A percentile compares a stretch with the other conserved stretches of the same genome.
Conservation (phyloP, 2,888 invertebrate species). For the Idaea straminata region DNA sequence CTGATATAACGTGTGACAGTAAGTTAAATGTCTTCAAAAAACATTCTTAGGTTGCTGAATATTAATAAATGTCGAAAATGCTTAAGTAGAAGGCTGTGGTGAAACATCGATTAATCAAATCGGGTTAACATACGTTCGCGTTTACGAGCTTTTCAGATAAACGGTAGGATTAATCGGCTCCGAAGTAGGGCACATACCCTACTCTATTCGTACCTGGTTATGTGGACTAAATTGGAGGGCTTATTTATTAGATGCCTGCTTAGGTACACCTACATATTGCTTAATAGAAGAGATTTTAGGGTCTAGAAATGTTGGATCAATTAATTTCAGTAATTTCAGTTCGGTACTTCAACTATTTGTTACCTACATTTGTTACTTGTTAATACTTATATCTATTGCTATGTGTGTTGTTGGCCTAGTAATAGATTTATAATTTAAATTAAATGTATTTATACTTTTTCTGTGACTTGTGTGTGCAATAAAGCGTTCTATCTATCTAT, state of each 20-base stretch:
- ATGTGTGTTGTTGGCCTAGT: no score
- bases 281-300: background rate
- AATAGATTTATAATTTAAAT: no score
- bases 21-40: no score
- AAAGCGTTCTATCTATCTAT: no score
- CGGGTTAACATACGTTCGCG: slow-evolving; percentile 1
- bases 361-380: background rate
- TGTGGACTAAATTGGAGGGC: background rate
- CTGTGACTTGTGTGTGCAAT: no score
- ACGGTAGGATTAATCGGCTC: slow-evolving; percentile 1
- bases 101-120: background rate
- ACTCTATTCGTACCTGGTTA: background rate
- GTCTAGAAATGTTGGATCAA: background rate
- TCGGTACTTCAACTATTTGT: background rate
- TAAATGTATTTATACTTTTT: no score
- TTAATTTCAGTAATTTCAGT: slow-evolving; percentile 6
- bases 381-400: no score
- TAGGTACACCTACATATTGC: background rate
- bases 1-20: no score
- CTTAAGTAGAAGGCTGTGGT: background rate
- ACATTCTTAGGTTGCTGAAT: background rate
- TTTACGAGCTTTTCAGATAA: slow-evolving; percentile 1
- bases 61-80: background rate
- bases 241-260: background rate
- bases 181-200: background rate